Evolutionary conservation across 2,797 vertebrate species (phyloP).

Genomic region (Columba guinea): DNA sequence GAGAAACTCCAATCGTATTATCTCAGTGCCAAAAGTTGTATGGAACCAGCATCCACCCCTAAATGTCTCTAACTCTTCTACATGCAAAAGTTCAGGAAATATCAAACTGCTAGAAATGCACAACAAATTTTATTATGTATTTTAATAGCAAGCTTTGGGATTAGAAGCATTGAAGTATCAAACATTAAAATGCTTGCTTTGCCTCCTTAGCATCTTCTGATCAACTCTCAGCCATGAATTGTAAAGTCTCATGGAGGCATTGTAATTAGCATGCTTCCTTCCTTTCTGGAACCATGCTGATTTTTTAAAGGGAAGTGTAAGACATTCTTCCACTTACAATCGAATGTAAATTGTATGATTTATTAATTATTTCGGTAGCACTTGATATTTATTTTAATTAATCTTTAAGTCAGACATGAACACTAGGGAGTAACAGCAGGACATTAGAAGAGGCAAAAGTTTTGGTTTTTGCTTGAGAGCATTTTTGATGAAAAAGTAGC

Average conservation of each 20-base stretch:
- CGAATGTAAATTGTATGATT: slow-evolving; percentile 66
- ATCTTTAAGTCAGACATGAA: slow-evolving; percentile 69
- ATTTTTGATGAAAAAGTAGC: slow-evolving; percentile 33
- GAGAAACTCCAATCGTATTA: neutral
- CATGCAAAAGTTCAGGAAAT: neutral
- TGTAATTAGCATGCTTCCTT: slow-evolving; percentile 68
- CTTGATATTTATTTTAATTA: slow-evolving; percentile 78
- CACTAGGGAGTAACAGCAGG: slow-evolving; percentile 67
- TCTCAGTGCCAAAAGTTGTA: neutral
- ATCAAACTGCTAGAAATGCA: neutral
- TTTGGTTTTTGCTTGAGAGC: neutral
- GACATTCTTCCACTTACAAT: slow-evolving; percentile 68
- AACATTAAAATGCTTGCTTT: slow-evolving; percentile 58
- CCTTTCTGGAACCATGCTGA: slow-evolving; percentile 65
- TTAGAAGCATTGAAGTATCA: slow-evolving; percentile 49
- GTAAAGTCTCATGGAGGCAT: slow-evolving; percentile 14
- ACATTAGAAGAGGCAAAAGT: slow-evolving; percentile 40
- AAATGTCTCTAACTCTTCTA: neutral
- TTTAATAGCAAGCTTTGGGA: slow-evolving; percentile 57
- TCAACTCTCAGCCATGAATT: slow-evolving; percentile 45
- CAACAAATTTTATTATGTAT: neutral
- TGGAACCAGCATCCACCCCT: neutral
- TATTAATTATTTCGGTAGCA: slow-evolving; percentile 73
- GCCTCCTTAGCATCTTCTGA: slow-evolving; percentile 47
- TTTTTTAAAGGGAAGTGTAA: slow-evolving; percentile 62